phyloP scores from a whole-genome alignment of 2,888 invertebrate species.

The Pyrochroa serraticornis region DNA sequence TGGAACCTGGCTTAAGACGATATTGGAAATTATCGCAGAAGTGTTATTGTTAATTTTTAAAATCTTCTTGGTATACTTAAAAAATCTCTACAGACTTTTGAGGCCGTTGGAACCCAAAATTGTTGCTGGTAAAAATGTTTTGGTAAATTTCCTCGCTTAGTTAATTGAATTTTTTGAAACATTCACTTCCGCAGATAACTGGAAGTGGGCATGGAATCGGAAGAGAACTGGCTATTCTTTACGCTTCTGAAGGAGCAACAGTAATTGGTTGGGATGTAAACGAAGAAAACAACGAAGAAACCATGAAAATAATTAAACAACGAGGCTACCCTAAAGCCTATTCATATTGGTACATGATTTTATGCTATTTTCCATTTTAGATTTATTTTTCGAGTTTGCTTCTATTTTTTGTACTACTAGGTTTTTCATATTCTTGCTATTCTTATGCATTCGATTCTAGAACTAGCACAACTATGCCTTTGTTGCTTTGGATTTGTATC shows the following conservation, averaged over 20 bases:
- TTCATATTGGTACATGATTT: neutral
- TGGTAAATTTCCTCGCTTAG: conserved; percentile 64
- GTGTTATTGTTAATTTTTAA: no score
- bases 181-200: conserved; percentile 69
- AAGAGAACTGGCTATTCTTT: conserved; percentile 74
- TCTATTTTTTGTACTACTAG: no score
- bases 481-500: no score
- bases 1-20: no score
- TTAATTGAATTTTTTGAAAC: neutral
- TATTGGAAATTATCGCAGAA: no score
- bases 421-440: no score
- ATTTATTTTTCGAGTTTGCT: no score
- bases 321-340: conserved; percentile 58
- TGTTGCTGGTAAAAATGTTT: conserved; percentile 75
- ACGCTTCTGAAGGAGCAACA: conserved; percentile 72
- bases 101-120: conserved; percentile 34
- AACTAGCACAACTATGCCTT: no score
- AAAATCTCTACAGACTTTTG: no score
- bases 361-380: no score
- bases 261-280: conserved; percentile 82
- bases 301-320: conserved; percentile 63
- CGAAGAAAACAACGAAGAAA: conserved; percentile 70
- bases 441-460: no score
- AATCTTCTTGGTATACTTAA: no score
- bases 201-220: conserved; percentile 88